phyloP scores from a whole-genome alignment of 2,888 invertebrate genomes.

The Callyntrura sp. region DNA sequence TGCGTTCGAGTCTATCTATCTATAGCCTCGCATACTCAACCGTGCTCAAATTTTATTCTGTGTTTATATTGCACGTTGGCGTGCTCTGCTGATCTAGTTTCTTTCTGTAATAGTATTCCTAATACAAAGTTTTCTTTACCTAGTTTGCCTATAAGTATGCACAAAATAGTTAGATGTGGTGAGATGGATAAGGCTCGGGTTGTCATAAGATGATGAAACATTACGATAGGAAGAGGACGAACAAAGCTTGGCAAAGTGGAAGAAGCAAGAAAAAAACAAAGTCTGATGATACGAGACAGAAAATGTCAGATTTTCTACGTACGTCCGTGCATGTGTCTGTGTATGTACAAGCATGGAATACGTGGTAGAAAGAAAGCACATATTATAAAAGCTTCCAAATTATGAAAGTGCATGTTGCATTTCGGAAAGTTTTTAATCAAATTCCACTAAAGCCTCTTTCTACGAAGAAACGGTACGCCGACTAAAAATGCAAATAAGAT shows the following conservation, averaged over 20 bases:
- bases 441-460: not conserved
- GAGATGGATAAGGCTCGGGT: constrained; percentile 63
- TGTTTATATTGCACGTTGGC: constrained; percentile 6
- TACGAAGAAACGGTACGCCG: not conserved
- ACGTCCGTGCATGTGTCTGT: constrained; percentile 1
- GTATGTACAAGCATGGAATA: constrained; percentile 2
- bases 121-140: constrained; percentile 9
- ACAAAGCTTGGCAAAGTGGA: constrained; percentile 60
- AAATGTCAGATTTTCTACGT: constrained; percentile 62
- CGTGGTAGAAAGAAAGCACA: not conserved
- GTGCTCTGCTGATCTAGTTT: constrained; percentile 72
- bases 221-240: constrained; percentile 55
- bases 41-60: constrained; percentile 3
- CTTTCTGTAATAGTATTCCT: constrained; percentile 18
- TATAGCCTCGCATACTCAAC: not conserved
- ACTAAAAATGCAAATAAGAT: constrained; percentile 26
- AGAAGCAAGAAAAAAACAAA: constrained; percentile 40
- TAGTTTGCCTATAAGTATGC: not conserved
- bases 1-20: not conserved
- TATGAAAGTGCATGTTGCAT: constrained; percentile 10
- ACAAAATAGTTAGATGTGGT: not conserved
- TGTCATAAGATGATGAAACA: constrained; percentile 65
- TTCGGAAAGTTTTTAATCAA: not conserved
- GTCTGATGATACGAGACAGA: constrained; percentile 54
- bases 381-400: not conserved